Conservation (phyloP, 2,797 vertebrate species). For the Ctenochaetus hawaiiensis region DNA sequence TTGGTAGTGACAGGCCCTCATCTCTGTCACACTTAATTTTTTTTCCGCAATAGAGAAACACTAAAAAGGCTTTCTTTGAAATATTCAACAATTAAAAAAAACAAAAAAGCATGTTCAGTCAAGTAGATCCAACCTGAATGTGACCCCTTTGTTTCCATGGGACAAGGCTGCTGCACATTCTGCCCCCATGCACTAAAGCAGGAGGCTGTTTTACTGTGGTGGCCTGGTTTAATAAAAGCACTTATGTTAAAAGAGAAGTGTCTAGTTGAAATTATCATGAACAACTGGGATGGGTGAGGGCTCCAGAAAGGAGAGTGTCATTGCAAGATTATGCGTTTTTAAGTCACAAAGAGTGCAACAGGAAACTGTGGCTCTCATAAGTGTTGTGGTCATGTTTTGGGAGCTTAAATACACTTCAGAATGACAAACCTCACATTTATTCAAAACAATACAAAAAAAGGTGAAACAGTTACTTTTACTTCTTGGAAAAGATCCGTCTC, state of each 20-base stretch:
- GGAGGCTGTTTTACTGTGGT: neutral
- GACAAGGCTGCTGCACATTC: too few relatives aligned
- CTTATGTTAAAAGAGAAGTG: constrained; percentile 3
- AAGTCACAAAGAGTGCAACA: constrained; percentile 7
- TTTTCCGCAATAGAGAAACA: too few relatives aligned
- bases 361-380: neutral
- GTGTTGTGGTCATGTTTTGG: neutral
- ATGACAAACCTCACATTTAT: constrained; percentile 16
- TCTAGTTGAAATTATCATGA: constrained; percentile 17
- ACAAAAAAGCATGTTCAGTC: too few relatives aligned
- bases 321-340: constrained; percentile 21
- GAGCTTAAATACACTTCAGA: constrained; percentile 13
- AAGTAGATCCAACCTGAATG: too few relatives aligned
- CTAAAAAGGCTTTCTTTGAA: too few relatives aligned
- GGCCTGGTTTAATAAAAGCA: neutral
- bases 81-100: too few relatives aligned
- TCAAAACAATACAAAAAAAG: neutral
- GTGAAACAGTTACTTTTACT: neutral
- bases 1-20: too few relatives aligned
- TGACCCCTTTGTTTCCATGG: too few relatives aligned
- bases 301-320: constrained; percentile 1
- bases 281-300: neutral
- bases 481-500: neutral
- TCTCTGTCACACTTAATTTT: too few relatives aligned
- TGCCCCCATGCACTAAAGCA: too few relatives aligned